Percentiles rank a stretch among this genome's conserved stretches.
phyloP scores from a whole-genome alignment of 1,140 invertebrate genomes.

The Oryctes rhinoceros region DNA sequence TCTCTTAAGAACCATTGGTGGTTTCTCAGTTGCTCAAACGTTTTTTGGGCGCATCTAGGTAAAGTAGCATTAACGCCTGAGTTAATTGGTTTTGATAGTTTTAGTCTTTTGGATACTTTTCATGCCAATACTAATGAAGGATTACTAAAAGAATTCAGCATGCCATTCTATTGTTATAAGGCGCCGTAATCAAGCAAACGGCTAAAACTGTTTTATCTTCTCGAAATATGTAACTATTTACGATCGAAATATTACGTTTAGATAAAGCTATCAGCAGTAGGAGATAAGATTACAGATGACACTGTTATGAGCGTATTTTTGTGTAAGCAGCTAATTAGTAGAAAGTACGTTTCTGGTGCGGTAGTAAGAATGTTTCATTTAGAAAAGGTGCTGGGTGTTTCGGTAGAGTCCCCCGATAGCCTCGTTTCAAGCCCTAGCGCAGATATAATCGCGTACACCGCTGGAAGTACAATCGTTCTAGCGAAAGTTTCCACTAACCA shows the following conservation, averaged over 20 bases:
- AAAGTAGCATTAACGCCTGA: no score
- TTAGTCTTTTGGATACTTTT: no score
- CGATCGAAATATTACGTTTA: background rate
- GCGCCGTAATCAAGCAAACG: background rate
- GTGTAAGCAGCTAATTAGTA: background rate
- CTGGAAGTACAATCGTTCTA: background rate
- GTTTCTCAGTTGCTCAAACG: no score
- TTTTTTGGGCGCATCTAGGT: no score
- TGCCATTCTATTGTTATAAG: background rate
- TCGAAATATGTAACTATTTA: background rate
- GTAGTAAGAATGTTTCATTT: background rate
- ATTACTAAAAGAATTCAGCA: background rate
- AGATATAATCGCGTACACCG: background rate
- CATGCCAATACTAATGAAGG: no score
- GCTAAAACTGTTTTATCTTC: background rate
- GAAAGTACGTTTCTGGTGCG: background rate
- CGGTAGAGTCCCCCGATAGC: background rate
- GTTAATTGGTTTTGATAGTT: no score
- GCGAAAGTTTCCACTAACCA: background rate
- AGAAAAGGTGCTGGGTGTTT: constrained; percentile 3
- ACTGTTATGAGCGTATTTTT: background rate
- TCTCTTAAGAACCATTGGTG: no score
- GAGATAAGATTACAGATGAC: background rate
- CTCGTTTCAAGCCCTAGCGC: background rate
- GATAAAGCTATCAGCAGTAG: background rate